Percentiles rank a stretch among this genome's conserved stretches.
Evolutionary conservation across 2,113 vertebrate genomes (phyloP).

Genomic region (Nothocercus nigrocapillus): DNA sequence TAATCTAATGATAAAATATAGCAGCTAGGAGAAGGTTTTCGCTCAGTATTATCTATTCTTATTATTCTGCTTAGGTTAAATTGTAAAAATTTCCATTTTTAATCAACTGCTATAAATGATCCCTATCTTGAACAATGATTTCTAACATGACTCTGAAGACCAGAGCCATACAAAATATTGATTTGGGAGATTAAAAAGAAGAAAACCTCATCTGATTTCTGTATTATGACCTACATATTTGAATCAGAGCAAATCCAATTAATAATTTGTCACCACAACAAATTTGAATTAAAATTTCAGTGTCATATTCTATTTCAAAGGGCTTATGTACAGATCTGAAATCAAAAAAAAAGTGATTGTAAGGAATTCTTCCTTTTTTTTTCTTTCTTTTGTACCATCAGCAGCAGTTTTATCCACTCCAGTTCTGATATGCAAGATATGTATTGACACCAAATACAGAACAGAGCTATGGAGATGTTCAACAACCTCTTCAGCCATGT

Average conservation of each 20-base stretch:
- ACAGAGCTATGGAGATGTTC: background rate
- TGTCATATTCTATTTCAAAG: background rate
- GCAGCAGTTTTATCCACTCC: background rate
- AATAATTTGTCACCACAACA: background rate
- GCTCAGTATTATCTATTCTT: background rate
- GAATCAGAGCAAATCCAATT: background rate
- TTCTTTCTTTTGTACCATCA: background rate
- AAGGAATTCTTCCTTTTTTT: background rate
- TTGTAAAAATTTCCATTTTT: background rate
- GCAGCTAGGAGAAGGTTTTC: background rate
- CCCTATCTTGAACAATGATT: background rate
- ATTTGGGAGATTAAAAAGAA: background rate
- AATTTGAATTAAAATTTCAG: background rate
- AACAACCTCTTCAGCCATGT: background rate
- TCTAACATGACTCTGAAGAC: background rate
- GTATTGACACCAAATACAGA: accelerated
- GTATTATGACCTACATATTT: background rate
- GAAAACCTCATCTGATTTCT: background rate
- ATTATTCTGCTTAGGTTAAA: background rate
- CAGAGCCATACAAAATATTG: background rate
- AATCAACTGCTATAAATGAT: background rate
- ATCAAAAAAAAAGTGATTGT: background rate
- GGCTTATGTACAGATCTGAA: background rate
- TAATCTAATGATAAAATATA: background rate
- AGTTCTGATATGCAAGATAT: background rate